Base-by-base conservation (phyloP, 1,140 invertebrate species). In the Camponotus floridanus region DNA sequence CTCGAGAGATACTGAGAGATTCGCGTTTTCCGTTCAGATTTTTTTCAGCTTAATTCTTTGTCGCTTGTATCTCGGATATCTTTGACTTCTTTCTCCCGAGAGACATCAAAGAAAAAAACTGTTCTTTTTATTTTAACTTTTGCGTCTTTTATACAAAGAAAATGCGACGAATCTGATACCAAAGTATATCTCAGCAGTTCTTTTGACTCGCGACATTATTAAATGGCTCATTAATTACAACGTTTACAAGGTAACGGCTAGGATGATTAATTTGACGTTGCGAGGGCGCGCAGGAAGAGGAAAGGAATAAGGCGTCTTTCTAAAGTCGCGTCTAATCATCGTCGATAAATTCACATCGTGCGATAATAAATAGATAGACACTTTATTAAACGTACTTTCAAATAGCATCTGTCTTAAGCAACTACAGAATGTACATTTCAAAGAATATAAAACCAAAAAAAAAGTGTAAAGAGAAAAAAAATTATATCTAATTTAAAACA, bases 181-280 rank as follows among this genome's bases (percentile, higher is more conserved):
- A 36, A 31, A 21, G 36, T 62, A 45, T 26, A 45, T 68, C 18
- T 81, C 51, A 73, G 65, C 68, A 15, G n/a, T 83, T 62, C 42
- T 51, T 74, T 74, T 74, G 18, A 62, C 26, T 83, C 26, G 68
- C 18, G 68, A 74, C 51, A 83, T 62, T 62, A 83, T 73, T 61
- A 83, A 74, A 59, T 73, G 48, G 13, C 79, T 83, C 55, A 62
- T 83, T 83, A 83, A 83, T 83, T 83, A 83, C 62, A 74, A 42
- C 55, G 26, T 45, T 73, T 73, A 83, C 55, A 39, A 73, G 55
- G 42, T 73, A 73, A 83, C 67, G 55, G 42, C 70, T 73, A 59
- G n/a, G 13, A 15, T 42, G 70, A 70, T 42, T 83, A 74, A 62
- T 61, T 45, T 26, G 26, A 81, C 11, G 39, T 21, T 26, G 13